phyloP scores from a whole-genome alignment of 2,888 invertebrate species.

The Leptinotarsa juncta region DNA sequence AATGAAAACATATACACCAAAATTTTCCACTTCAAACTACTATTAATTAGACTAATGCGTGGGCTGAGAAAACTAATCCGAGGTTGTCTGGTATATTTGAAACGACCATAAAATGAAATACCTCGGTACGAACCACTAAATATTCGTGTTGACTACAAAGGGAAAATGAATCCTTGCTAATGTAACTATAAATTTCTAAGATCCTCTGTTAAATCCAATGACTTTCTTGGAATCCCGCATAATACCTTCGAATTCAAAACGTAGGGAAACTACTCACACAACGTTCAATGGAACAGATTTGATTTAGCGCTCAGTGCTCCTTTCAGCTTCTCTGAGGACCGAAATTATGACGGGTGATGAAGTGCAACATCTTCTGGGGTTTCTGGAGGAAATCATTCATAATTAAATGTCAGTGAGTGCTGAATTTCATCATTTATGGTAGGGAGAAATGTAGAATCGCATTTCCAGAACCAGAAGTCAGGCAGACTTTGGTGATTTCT shows the following conservation, averaged over 20 bases:
- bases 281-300: conserved; percentile 6
- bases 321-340: conserved; percentile 1
- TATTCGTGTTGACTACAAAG: background rate
- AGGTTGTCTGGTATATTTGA: no score
- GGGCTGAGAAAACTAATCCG: no score
- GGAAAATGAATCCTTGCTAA: background rate
- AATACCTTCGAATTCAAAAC: conserved; percentile 7
- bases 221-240: background rate
- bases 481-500: background rate
- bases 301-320: conserved; percentile 11
- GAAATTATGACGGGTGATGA: conserved; percentile 9
- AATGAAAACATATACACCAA: background rate
- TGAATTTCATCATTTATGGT: conserved; percentile 1
- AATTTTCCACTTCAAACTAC: background rate
- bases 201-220: background rate
- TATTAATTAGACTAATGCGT: background rate
- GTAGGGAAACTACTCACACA: conserved; percentile 6
- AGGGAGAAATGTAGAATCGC: background rate
- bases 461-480: background rate
- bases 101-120: no score
- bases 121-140: no score
- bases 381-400: conserved; percentile 5
- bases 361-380: conserved; percentile 9
- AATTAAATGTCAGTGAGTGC: conserved; percentile 6
- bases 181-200: background rate